These are phyloP conservation scores for Isaurus tuberculatus DNA, from an alignment of 92 coral and sea anemone genomes.

Conservation along the genomic window DNA sequence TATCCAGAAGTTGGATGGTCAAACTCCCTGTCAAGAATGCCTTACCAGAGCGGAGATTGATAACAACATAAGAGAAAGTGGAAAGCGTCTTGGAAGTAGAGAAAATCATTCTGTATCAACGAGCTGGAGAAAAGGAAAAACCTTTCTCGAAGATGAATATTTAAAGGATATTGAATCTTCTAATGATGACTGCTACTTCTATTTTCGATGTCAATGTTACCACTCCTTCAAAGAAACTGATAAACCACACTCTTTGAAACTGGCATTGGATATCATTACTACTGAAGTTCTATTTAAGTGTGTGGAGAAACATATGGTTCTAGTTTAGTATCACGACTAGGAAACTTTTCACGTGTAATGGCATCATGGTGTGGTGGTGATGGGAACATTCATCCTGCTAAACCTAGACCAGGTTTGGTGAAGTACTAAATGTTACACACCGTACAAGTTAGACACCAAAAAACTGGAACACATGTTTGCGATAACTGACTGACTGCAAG, in stretches of 20 bases:
- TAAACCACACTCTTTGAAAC: conserved; percentile 51
- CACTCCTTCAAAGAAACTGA: conserved; percentile 64
- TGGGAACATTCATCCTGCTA: too few species aligned
- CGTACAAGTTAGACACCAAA: too few species aligned
- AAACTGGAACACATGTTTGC: too few species aligned
- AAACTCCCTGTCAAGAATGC: conserved; percentile 33
- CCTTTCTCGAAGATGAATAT: conserved; percentile 66
- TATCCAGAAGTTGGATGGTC: conserved; percentile 50
- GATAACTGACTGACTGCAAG: too few species aligned
- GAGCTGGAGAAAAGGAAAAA: conserved; percentile 63
- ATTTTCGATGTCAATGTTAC: conserved; percentile 53
- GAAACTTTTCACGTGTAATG: too few species aligned
- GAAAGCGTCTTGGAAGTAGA: conserved; percentile 52
- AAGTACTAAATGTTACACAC: too few species aligned
- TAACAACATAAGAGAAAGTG: conserved; percentile 35
- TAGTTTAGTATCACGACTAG: too few species aligned
- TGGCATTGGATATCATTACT: conserved; percentile 56
- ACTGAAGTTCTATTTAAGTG: conserved; percentile 56
- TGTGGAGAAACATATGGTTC: too few species aligned
- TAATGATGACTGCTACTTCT: conserved; percentile 54
- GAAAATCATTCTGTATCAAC: conserved; percentile 57
- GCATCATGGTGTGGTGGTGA: too few species aligned
- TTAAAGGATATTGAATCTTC: conserved; percentile 49
- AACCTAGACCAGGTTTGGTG: too few species aligned
- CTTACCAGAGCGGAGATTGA: conserved; percentile 49